Percentiles rank a stretch among this genome's conserved stretches.
These are phyloP conservation scores for Heliconius erato DNA, from an alignment of 2,888 invertebrate genomes.

Conservation along the genomic window DNA sequence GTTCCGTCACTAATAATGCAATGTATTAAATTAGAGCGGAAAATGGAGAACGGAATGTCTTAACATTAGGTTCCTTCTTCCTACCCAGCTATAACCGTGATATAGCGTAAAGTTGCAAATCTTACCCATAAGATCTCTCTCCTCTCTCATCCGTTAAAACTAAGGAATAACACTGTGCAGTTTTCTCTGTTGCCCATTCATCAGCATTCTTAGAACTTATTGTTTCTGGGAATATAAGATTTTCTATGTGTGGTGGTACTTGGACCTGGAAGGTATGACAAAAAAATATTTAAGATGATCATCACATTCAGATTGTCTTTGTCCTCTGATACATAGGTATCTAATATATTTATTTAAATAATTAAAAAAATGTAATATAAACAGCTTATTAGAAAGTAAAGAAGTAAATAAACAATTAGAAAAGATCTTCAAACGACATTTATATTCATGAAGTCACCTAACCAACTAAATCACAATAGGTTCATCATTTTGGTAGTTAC, in stretches of 20 bases:
- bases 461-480: no score
- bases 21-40: no score
- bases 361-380: no score
- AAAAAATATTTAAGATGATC: slow-evolving; percentile 8
- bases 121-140: slow-evolving; percentile 86
- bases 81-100: not conserved
- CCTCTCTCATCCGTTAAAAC: slow-evolving; percentile 91
- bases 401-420: no score
- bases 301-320: not conserved
- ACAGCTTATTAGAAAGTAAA: no score
- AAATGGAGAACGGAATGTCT: not conserved
- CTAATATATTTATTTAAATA: no score
- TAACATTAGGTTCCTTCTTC: not conserved
- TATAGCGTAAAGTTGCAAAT: not conserved
- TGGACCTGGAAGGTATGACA: slow-evolving; percentile 76
- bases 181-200: slow-evolving; percentile 69
- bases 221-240: slow-evolving; percentile 92
- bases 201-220: slow-evolving; percentile 79
- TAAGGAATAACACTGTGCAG: slow-evolving; percentile 89
- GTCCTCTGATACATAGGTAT: no score
- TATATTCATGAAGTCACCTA: no score
- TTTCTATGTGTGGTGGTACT: slow-evolving; percentile 88
- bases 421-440: no score
- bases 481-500: no score
- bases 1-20: not conserved